Evolutionary conservation across 1,140 invertebrate species (phyloP), one percentile per base, ranked within the genome.

Genomic region (Druon quercuslanigerum): DNA sequence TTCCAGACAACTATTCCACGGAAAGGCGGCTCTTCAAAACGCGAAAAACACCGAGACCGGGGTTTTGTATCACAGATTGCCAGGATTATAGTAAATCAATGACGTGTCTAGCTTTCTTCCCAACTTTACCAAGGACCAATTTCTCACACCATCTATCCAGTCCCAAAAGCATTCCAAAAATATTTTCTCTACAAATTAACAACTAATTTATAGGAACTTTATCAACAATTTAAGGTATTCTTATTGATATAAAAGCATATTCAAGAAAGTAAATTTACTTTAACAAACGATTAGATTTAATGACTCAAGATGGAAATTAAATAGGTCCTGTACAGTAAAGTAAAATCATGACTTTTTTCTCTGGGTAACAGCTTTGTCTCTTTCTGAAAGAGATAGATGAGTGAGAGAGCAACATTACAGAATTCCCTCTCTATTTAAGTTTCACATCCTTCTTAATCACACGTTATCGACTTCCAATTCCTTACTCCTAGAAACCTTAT

Each of bases 81-180:
- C 60, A 66, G 25, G 25, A 66, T 66, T 66, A 66, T 66, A 66
- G 60, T 66, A 66, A 66, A 66, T 66, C 60, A 66, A 66, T 66
- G 60, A 66, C 60, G 60, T 33, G 60, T 66, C 25, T 66, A 16
- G 33, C 60, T 66, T 66, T 46, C 60, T 66, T 66, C 60, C 60
- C 33, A 66, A 66, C 60, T 66, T 66, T 66, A 66, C 60, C 60
- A 66, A 66, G 60, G 60, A 66, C 14, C 14, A 9, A 66, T 66
- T 66, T 66, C 33, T 66, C 14, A 25, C 13, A 66, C 9, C 60
- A 66, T 60, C 25, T 8, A 6, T 56, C n/a, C 7, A 46, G 40
- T 9, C 0, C 40, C 40, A 1, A 46, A 46, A 46, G 40, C 11
- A 46, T 46, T 46, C 2, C 1, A 9, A 46, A 46, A 46, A 9